A percentile compares a stretch with the other conserved stretches of the same genome.
These are phyloP conservation scores for Aradus depressus DNA, from an alignment of 2,888 invertebrate genomes.

Conservation along the genomic window DNA sequence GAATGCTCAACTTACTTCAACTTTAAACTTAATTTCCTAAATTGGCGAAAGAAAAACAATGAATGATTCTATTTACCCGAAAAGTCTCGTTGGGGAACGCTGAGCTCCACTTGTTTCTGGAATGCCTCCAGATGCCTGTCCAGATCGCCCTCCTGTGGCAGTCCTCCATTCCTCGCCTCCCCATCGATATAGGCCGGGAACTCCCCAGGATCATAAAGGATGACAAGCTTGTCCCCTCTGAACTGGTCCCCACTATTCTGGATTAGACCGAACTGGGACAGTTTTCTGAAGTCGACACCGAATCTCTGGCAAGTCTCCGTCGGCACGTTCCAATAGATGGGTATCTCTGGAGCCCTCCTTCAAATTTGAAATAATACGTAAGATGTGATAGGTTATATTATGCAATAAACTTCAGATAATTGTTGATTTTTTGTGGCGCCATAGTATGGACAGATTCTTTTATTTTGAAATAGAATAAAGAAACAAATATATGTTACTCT, in stretches of 20 bases:
- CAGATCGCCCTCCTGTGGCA: constrained; percentile 63
- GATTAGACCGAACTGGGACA: constrained; percentile 49
- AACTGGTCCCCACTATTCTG: constrained; percentile 56
- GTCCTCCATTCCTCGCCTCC: constrained; percentile 53
- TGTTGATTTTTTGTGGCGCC: too few species aligned
- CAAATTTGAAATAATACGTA: too few species aligned
- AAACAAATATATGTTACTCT: too few species aligned
- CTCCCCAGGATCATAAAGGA: constrained; percentile 61
- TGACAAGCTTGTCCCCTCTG: constrained; percentile 51
- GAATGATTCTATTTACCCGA: constrained; percentile 38
- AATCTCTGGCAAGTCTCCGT: constrained; percentile 58
- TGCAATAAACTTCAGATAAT: too few species aligned
- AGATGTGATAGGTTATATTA: too few species aligned
- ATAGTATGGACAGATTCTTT: too few species aligned
- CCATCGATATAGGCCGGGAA: constrained; percentile 34
- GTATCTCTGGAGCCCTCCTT: too few species aligned
- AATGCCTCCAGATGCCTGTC: constrained; percentile 51
- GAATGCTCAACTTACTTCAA: too few species aligned
- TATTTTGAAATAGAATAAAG: too few species aligned
- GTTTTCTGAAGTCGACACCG: constrained; percentile 46
- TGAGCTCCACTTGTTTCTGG: constrained; percentile 43
- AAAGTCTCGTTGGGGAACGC: constrained; percentile 51
- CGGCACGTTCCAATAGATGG: constrained; percentile 65
- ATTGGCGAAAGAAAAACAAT: not conserved
- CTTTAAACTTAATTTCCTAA: not conserved